phyloP scores from a whole-genome alignment of 2,797 vertebrate species.

The Periophthalmus magnuspinnatus region DNA sequence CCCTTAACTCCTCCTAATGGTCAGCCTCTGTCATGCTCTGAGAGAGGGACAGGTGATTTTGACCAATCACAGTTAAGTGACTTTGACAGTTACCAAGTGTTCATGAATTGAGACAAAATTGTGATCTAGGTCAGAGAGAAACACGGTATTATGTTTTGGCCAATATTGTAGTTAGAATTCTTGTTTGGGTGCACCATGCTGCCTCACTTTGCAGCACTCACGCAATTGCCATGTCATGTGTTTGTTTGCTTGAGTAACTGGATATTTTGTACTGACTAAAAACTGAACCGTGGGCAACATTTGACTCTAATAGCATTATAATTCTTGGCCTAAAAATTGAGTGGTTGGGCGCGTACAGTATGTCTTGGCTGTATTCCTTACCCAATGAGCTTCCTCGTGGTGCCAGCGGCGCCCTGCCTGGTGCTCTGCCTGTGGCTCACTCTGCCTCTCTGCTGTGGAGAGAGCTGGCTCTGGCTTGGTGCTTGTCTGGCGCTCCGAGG shows the following conservation, averaged over 20 bases:
- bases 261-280: neutral
- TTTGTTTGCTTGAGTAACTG: neutral
- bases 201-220: no score
- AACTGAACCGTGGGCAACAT: neutral
- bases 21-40: no score
- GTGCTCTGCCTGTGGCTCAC: slow-evolving; percentile 67
- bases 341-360: slow-evolving; percentile 10
- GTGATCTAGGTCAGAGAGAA: no score
- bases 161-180: neutral
- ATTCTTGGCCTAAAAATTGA: slow-evolving; percentile 8
- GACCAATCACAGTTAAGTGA: no score
- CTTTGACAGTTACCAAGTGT: no score
- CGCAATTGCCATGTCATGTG: no score
- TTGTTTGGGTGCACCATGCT: neutral
- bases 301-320: neutral
- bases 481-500: slow-evolving; percentile 55
- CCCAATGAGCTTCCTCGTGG: slow-evolving; percentile 70
- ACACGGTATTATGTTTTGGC: no score
- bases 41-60: no score
- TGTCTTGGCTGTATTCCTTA: slow-evolving; percentile 59
- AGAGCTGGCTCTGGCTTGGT: slow-evolving; percentile 40
- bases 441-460: slow-evolving; percentile 57
- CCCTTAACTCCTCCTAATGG: no score
- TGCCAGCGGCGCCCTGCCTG: slow-evolving; percentile 49
- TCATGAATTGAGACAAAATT: no score